phyloP scores from a whole-genome alignment of 2,888 invertebrate genomes.

The Pollenia angustigena region DNA sequence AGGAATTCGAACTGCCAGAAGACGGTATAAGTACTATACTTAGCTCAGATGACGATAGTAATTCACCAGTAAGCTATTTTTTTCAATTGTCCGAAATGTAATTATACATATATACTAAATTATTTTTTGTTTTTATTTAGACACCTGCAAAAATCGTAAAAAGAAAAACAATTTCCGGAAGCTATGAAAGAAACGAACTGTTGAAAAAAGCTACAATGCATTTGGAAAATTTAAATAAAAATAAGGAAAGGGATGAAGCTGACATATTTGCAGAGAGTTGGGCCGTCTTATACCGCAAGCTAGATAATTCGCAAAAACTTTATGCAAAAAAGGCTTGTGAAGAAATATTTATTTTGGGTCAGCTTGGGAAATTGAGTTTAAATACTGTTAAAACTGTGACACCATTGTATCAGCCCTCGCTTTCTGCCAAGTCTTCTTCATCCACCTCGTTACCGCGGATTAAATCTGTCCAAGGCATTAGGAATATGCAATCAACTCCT shows the following conservation, averaged over 20 bases:
- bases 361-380: slow-evolving; percentile 39
- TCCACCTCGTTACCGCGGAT: neutral
- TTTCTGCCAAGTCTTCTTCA: neutral
- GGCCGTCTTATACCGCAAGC: slow-evolving; percentile 38
- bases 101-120: too few relatives aligned
- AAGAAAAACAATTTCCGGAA: slow-evolving; percentile 12
- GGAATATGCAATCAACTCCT: neutral
- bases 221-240: slow-evolving; percentile 35
- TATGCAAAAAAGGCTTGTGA: slow-evolving; percentile 60
- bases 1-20: slow-evolving; percentile 16
- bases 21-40: neutral
- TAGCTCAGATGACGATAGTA: slow-evolving; percentile 23
- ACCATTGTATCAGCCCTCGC: neutral
- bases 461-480: neutral
- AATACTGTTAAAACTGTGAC: neutral
- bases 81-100: too few relatives aligned
- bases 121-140: neutral
- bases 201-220: slow-evolving; percentile 45
- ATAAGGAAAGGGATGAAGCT: slow-evolving; percentile 51
- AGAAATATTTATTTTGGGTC: slow-evolving; percentile 64
- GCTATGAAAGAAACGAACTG: slow-evolving; percentile 48
- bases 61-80: slow-evolving; percentile 9
- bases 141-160: slow-evolving; percentile 5
- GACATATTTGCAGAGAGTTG: slow-evolving; percentile 53
- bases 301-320: too few relatives aligned